Conservation (phyloP, 1,140 invertebrate genomes). For the Zaprionus ornatus region DNA sequence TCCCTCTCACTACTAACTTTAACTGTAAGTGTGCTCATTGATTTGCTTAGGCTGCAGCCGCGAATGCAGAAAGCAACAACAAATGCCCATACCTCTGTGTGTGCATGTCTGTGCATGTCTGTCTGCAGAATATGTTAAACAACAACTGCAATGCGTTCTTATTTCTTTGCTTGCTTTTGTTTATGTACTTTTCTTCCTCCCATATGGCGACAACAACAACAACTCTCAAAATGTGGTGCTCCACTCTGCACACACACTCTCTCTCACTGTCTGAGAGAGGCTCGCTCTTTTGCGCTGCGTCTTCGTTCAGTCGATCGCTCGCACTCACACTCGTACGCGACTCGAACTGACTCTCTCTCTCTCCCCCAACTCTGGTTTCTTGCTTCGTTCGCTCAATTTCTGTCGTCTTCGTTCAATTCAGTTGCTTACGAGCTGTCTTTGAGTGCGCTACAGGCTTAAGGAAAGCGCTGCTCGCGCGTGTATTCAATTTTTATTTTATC, state of each 20-base stretch:
- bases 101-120: constrained; percentile 5
- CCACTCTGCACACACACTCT: constrained; percentile 14
- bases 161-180: constrained; percentile 47
- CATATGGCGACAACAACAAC: constrained; percentile 36
- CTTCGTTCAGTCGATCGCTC: constrained; percentile 5
- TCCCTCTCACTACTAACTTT: constrained; percentile 34
- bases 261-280: not conserved
- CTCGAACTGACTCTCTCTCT: constrained; percentile 5
- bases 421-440: constrained; percentile 70
- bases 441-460: constrained; percentile 68
- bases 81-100: constrained; percentile 1
- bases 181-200: constrained; percentile 47
- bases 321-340: not conserved
- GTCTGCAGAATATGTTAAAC: constrained; percentile 22
- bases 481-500: constrained; percentile 25
- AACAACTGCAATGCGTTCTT: constrained; percentile 45
- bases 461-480: constrained; percentile 46
- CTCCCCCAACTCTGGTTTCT: constrained; percentile 49
- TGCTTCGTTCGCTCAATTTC: constrained; percentile 19
- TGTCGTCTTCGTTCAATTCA: constrained; percentile 57
- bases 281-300: not conserved
- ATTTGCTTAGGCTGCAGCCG: constrained; percentile 59
- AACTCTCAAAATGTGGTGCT: constrained; percentile 42
- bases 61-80: constrained; percentile 30
- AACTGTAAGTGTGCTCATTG: constrained; percentile 75